phyloP scores from a whole-genome alignment of 2,888 invertebrate genomes.

The Thereva nobilitata region DNA sequence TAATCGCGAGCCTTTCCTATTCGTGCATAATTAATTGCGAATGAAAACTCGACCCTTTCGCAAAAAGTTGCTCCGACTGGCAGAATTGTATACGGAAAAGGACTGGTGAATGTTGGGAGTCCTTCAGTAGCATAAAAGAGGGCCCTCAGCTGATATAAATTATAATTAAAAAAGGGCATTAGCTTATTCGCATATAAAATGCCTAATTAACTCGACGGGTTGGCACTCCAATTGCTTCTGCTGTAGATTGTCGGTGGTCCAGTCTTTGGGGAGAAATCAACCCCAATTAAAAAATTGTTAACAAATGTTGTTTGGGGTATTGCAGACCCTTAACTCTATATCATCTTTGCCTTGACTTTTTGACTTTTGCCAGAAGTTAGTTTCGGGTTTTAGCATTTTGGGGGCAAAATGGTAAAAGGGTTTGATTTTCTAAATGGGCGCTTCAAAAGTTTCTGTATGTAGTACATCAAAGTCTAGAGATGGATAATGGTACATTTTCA shows the following conservation, averaged over 20 bases:
- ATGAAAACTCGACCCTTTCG: conserved; percentile 20
- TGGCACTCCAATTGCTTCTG: conserved; percentile 11
- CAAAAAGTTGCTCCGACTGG: conserved; percentile 16
- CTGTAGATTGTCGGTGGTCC: conserved; percentile 15
- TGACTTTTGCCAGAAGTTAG: background rate
- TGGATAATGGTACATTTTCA: too few relatives aligned
- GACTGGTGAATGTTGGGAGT: conserved; percentile 7
- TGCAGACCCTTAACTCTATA: conserved; percentile 20
- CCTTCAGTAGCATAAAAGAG: background rate
- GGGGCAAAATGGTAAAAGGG: too few relatives aligned
- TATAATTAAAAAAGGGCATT: conserved; percentile 35
- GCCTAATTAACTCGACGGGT: conserved; percentile 33
- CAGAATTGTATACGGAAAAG: conserved; percentile 24
- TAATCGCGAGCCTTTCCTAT: conserved; percentile 26
- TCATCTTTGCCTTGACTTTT: conserved; percentile 11
- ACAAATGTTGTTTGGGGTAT: conserved; percentile 27
- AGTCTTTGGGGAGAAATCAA: conserved; percentile 23
- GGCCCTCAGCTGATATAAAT: conserved; percentile 29
- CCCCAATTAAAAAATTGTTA: conserved; percentile 35
- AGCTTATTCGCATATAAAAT: conserved; percentile 34
- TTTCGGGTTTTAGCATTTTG: too few relatives aligned
- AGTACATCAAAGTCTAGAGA: too few relatives aligned
- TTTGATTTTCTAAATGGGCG: too few relatives aligned
- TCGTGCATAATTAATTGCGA: conserved; percentile 33
- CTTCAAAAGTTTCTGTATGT: too few relatives aligned